Conservation (phyloP, 1,140 invertebrate species). For the Diachasmimorpha longicaudata region DNA sequence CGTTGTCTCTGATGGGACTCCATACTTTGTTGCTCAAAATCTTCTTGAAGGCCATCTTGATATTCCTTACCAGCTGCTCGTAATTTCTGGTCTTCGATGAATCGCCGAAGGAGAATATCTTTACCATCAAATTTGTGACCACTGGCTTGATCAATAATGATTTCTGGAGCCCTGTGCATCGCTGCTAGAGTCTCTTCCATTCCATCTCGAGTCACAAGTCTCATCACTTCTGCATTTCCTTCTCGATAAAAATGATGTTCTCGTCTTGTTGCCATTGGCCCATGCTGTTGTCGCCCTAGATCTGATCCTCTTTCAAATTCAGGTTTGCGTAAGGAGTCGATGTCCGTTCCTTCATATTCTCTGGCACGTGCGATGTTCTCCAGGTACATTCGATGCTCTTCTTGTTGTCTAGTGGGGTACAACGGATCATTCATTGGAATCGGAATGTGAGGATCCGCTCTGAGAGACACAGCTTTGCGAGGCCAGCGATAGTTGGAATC, state of each 20-base stretch:
- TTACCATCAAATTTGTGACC: slow-evolving; percentile 74
- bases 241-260: slow-evolving; percentile 81
- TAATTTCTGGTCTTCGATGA: slow-evolving; percentile 78
- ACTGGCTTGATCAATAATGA: slow-evolving; percentile 68
- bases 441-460: slow-evolving; percentile 30
- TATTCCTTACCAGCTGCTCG: slow-evolving; percentile 40
- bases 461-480: slow-evolving; percentile 23
- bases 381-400: slow-evolving; percentile 53
- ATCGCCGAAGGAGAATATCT: slow-evolving; percentile 78
- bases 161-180: slow-evolving; percentile 49
- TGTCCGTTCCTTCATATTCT: slow-evolving; percentile 62
- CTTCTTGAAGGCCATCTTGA: slow-evolving; percentile 40
- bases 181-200: slow-evolving; percentile 61
- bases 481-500: slow-evolving; percentile 18
- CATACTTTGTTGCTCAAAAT: slow-evolving; percentile 45
- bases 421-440: slow-evolving; percentile 29
- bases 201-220: slow-evolving; percentile 76
- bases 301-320: slow-evolving; percentile 80
- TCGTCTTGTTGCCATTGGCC: slow-evolving; percentile 52
- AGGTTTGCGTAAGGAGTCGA: slow-evolving; percentile 75
- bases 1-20: slow-evolving; percentile 58
- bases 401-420: slow-evolving; percentile 26
- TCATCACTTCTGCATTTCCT: slow-evolving; percentile 81
- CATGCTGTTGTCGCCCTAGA: slow-evolving; percentile 53
- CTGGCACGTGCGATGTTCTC: slow-evolving; percentile 58